Evolutionary conservation across 1,140 invertebrate species (phyloP), one percentile per base, ranked within the genome.

Genomic region (Penaeus japonicus): DNA sequence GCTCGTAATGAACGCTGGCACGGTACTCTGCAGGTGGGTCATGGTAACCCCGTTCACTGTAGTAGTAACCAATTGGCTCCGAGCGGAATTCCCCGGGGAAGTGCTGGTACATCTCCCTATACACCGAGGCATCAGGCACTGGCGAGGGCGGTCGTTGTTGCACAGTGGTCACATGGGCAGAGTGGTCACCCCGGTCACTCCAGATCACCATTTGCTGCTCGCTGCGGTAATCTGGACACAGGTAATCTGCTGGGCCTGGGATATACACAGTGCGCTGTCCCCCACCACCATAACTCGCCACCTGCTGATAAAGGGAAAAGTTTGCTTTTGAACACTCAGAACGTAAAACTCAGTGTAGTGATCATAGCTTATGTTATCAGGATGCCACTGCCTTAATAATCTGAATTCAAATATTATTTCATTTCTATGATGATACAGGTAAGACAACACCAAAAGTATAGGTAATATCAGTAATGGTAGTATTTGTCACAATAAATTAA

Each of bases 11-110:
- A 35, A 90, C 90, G 57, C 90, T 90, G 70, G 89, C 90, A 18
- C 87, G 79, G 73, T 89, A 92, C 96, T 96, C 82, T 95, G 93
- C 55, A 95, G 92, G 0, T 95, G 95, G 54, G 95, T 95, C 0
- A 85, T 89, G 89, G 82, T 91, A 65, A 17, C 65, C 70, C 7
- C 62, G 65, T 47, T 87, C 79, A 75, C 55, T 59, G 57, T 85
- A 87, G 55, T 83, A 89, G 78, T 65, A 82, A 35, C 62, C 59
- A 47, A 59, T 17, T 5, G 82, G 32, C 47, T 89, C 84, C 35
- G 73, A 22, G 20, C 84, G 84, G 54, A 62, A 55, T 18, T 89
- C 84, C 4, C 57, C 39, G 15, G 89, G 62, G 47, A 82, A 89
- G 22, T 89, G 84, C 15, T 77, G 70, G 24, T 82, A 89, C 35